A percentile compares a stretch with the other conserved stretches of the same genome.
phyloP scores from a whole-genome alignment of 1,140 invertebrate genomes.

The Formica selysi region DNA sequence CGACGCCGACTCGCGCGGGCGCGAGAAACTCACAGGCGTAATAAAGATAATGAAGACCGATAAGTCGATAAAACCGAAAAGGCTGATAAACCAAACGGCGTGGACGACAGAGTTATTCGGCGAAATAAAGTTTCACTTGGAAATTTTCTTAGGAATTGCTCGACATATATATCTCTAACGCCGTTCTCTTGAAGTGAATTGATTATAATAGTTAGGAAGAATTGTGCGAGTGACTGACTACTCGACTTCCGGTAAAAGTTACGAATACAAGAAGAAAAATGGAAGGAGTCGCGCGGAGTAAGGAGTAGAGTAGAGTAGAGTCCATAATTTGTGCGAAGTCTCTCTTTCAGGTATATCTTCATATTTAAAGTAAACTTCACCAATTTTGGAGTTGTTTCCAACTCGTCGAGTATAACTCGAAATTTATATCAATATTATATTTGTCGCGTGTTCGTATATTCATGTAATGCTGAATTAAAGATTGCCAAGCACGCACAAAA shows the following conservation, averaged over 20 bases:
- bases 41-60: slow-evolving; percentile 46
- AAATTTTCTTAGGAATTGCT: slow-evolving; percentile 22
- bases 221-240: slow-evolving; percentile 40
- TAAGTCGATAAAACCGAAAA: slow-evolving; percentile 40
- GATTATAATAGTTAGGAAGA: slow-evolving; percentile 43
- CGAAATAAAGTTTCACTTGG: slow-evolving; percentile 22
- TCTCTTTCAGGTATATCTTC: slow-evolving; percentile 24
- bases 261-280: slow-evolving; percentile 15
- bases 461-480: neutral
- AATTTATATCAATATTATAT: slow-evolving; percentile 16
- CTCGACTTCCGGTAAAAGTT: slow-evolving; percentile 17
- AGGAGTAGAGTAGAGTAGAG: slow-evolving; percentile 12
- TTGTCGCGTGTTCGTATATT: neutral
- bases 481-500: neutral
- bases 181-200: slow-evolving; percentile 1
- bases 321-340: slow-evolving; percentile 38
- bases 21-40: neutral
- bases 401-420: neutral
- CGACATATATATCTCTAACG: slow-evolving; percentile 17
- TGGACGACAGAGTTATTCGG: neutral
- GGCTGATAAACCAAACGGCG: slow-evolving; percentile 35
- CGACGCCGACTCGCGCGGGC: neutral
- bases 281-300: neutral
- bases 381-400: slow-evolving; percentile 12
- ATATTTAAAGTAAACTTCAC: slow-evolving; percentile 19